These are phyloP conservation scores for Drosophila cardini DNA, from an alignment of 1,140 invertebrate genomes.

Conservation along the genomic window DNA sequence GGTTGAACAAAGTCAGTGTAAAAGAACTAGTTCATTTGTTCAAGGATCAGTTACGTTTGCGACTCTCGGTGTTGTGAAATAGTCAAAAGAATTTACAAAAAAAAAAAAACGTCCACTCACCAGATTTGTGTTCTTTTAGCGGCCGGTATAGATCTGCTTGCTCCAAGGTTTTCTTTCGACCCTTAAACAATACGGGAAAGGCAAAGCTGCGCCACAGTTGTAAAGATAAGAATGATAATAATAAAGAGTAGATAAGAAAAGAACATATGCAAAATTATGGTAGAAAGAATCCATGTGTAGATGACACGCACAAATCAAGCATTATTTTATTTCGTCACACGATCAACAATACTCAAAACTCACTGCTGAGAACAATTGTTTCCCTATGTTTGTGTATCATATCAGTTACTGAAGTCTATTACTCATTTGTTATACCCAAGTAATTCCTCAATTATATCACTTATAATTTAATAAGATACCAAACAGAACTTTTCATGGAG, in stretches of 20 bases:
- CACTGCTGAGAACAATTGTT: background rate
- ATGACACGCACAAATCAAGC: background rate
- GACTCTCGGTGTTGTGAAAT: background rate
- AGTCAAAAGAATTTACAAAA: background rate
- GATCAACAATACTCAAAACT: background rate
- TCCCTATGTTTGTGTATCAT: conserved; percentile 1
- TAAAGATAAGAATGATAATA: background rate
- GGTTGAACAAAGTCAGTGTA: background rate
- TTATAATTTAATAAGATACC: conserved; percentile 13
- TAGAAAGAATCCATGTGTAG: background rate
- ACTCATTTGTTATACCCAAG: conserved; percentile 14
- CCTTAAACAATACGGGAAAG: conserved; percentile 85
- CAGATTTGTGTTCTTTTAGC: conserved; percentile 86
- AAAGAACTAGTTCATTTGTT: conserved; percentile 1
- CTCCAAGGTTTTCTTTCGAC: conserved; percentile 86
- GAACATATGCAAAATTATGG: background rate
- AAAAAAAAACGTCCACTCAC: conserved; percentile 24
- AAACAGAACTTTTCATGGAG: conserved; percentile 6
- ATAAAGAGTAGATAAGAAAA: conserved; percentile 12
- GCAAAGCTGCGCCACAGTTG: conserved; percentile 79
- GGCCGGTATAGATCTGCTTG: conserved; percentile 86
- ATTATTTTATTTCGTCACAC: conserved; percentile 1
- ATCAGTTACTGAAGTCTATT: background rate
- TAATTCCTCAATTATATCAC: conserved; percentile 2
- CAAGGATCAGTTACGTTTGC: background rate